Evolutionary conservation across 2,888 invertebrate species (phyloP).

Genomic region (Ramazzottius varieornatus): DNA sequence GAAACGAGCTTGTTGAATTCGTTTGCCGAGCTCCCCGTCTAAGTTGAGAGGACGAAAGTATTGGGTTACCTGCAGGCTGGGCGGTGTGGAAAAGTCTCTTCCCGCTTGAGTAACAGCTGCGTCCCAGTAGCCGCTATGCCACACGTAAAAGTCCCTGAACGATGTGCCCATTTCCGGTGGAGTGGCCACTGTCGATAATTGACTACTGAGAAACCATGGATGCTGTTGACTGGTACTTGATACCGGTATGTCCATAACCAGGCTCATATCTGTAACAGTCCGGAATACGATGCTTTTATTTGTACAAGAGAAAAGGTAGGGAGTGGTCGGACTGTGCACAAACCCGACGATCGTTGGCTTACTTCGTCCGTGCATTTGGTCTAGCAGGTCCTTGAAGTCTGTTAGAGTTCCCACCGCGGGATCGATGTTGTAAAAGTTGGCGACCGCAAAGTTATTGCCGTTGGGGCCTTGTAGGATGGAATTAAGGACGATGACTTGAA

Average conservation of each 20-base stretch:
- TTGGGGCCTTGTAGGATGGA: not conserved
- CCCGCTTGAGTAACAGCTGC: too few relatives aligned
- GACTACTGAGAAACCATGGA: not conserved
- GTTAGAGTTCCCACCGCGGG: not conserved
- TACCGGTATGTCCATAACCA: not conserved
- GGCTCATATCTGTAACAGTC: not conserved
- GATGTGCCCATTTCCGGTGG: not conserved
- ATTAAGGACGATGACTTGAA: not conserved
- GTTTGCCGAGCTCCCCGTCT: too few relatives aligned
- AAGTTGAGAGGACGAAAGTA: too few relatives aligned
- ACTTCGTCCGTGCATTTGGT: not conserved
- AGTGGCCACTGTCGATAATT: not conserved
- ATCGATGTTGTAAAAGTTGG: not conserved
- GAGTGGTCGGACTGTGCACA: too few relatives aligned
- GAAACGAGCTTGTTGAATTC: too few relatives aligned
- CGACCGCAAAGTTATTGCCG: not conserved
- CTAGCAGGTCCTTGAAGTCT: not conserved
- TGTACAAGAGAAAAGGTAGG: too few relatives aligned
- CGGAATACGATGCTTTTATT: too few relatives aligned
- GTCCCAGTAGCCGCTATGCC: not conserved
- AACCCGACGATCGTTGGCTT: not conserved
- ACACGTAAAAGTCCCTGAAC: not conserved
- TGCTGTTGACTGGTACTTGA: not conserved
- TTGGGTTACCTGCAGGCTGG: too few relatives aligned
- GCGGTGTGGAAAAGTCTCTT: too few relatives aligned